phyloP scores from a whole-genome alignment of 2,888 invertebrate species.

The Spatulosminthurus flaviceps region DNA sequence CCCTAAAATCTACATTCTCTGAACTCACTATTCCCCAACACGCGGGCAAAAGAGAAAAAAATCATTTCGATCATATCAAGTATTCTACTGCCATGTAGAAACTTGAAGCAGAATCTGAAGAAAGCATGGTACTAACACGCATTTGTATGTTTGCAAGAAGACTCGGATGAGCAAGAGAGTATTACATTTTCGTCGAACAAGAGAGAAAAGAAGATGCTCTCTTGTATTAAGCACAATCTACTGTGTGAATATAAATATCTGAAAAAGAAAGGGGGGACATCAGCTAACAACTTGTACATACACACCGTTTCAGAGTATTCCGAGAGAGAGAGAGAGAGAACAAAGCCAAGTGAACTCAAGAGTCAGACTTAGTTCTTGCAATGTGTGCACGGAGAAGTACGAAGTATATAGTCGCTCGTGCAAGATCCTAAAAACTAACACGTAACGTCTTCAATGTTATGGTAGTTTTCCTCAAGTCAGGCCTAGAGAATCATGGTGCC shows the following conservation, averaged over 20 bases:
- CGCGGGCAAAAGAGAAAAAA: conserved; percentile 42
- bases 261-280: background rate
- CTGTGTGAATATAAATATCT: conserved; percentile 37
- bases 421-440: background rate
- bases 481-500: background rate
- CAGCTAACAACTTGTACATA: conserved; percentile 6
- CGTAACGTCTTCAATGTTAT: background rate
- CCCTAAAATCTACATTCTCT: background rate
- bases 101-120: no score
- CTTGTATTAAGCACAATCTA: no score
- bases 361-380: background rate
- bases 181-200: conserved; percentile 3
- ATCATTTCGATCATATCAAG: conserved; percentile 50
- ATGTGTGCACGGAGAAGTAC: conserved; percentile 14
- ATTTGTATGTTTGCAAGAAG: conserved; percentile 13
- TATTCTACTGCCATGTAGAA: no score
- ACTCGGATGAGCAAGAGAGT: conserved; percentile 31
- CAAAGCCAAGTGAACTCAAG: conserved; percentile 36
- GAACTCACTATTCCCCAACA: conserved; percentile 27
- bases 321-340: no score
- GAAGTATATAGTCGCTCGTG: background rate
- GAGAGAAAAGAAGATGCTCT: no score
- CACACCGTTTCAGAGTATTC: conserved; percentile 25
- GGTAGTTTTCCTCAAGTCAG: no score
- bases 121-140: no score